Base-by-base conservation (phyloP, 2,888 invertebrate species). In the Pinctada fucata region DNA sequence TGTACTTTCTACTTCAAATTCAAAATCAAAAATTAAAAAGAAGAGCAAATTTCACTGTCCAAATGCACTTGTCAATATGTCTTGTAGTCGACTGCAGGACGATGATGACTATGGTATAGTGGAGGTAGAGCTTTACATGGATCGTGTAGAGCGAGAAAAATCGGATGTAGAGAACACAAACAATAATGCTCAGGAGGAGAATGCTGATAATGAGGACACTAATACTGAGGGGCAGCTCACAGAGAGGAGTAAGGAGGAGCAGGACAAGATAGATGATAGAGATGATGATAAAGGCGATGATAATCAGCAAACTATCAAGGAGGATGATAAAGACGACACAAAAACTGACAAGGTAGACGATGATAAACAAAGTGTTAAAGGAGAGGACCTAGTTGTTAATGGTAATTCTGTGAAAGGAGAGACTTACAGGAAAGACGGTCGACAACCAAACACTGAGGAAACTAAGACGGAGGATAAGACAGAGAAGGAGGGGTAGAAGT, bases 71-170 rank as follows among this genome's bases (percentile, higher is more conserved):
- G 31, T 31, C 31, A 31, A 31, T 31, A 31, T 31, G 31, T 31
- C 31, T 31, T 31, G 31, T 31, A 86, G 86, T 31, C 85, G 84
- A 84, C 77, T 88, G 47, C 82, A 88, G 75, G 88, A 87, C 75
- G 88, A 86, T 63, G 84, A 88, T 58, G 89, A 86, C 73, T 86
- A 87, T 77, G 83, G 84, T 10, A 68, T 82, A 6, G 86, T 85
- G 45, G 90, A 89, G 75, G 79, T 88, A 50, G 82, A 87, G 65
- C 79, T 90, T n/a, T 76, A 83, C 4, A 80, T 89, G 74, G 84
- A 87, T 31, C 72, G 78, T 51, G 76, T 86, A n/a, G 79, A 84
- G n/a, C 81, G 77, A 31, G 82, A 76, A 51, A 45, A 77, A 65
- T 66, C 71, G 31, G 58, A 72, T 45, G 13, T 71, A 71, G 51